These are phyloP conservation scores for Aphyosemion australe DNA, from an alignment of 2,113 vertebrate genomes.

Conservation along the genomic window DNA sequence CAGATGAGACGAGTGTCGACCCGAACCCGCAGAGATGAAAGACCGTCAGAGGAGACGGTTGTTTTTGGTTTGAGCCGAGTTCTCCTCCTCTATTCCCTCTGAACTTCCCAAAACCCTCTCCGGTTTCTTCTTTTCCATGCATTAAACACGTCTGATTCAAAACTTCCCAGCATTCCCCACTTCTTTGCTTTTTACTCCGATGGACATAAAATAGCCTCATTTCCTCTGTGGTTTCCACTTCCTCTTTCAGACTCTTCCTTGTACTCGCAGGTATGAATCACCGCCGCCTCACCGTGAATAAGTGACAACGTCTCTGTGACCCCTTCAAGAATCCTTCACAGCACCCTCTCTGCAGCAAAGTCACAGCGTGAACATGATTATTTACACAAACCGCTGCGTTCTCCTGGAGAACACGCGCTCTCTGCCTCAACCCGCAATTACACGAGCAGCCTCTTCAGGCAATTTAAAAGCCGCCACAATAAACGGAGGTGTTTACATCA, in stretches of 20 bases:
- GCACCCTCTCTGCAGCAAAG: neutral
- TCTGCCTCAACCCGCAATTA: conserved; percentile 58
- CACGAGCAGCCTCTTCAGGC: conserved; percentile 60
- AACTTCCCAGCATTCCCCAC: neutral
- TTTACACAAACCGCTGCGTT: conserved; percentile 4
- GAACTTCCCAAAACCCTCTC: neutral
- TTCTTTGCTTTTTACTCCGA: neutral
- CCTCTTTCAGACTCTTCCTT: conserved; percentile 2
- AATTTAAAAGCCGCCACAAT: conserved; percentile 55
- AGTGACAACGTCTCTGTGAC: conserved; percentile 29
- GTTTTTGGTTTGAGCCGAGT: neutral
- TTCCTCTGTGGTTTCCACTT: neutral
- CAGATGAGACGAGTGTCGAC: conserved; percentile 1
- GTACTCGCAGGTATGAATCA: conserved; percentile 51
- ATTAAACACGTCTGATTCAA: neutral
- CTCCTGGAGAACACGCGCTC: neutral
- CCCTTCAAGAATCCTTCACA: conserved; percentile 26
- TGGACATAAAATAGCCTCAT: too few species aligned
- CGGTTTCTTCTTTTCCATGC: neutral
- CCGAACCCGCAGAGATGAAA: conserved; percentile 9
- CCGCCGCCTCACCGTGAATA: conserved; percentile 21
- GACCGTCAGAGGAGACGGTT: conserved; percentile 11
- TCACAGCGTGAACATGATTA: neutral
- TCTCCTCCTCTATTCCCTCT: conserved; percentile 1
- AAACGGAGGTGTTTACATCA: conserved; percentile 64